A percentile compares a stretch with the other conserved stretches of the same genome.
Conservation (phyloP, 2,888 invertebrate species). For the Mechanitis messenoides region DNA sequence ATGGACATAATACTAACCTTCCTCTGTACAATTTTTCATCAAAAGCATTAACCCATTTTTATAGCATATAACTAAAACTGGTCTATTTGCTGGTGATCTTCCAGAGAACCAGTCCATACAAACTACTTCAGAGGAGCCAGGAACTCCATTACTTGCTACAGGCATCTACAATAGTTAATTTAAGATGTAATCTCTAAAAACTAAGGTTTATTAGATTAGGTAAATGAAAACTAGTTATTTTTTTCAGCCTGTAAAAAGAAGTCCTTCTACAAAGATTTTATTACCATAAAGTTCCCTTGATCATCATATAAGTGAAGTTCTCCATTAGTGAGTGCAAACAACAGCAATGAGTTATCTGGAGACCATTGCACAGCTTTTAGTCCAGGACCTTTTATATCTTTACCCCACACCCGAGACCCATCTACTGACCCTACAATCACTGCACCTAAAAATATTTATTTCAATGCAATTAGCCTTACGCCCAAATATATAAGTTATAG, state of each 20-base stretch:
- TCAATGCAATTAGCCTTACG: neutral
- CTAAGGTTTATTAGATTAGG: neutral
- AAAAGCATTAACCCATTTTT: conserved; percentile 91
- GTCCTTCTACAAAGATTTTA: neutral
- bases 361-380: conserved; percentile 96
- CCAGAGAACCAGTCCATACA: conserved; percentile 93
- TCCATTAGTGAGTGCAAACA: conserved; percentile 93
- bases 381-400: conserved; percentile 92
- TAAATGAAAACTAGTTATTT: too few species aligned
- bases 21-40: conserved; percentile 93
- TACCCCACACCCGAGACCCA: conserved; percentile 98
- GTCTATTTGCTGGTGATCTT: conserved; percentile 82
- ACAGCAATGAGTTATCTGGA: conserved; percentile 91
- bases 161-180: conserved; percentile 79
- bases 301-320: conserved; percentile 97
- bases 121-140: conserved; percentile 79
- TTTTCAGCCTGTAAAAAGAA: too few species aligned
- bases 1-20: conserved; percentile 69
- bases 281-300: conserved; percentile 85
- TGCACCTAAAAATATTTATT: conserved; percentile 77
- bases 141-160: conserved; percentile 79
- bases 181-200: neutral
- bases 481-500: too few species aligned
- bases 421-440: conserved; percentile 98
- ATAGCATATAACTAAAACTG: conserved; percentile 91